These are phyloP conservation scores for Linnaemya vulpina DNA, from an alignment of 2,888 invertebrate genomes.

Conservation along the genomic window DNA sequence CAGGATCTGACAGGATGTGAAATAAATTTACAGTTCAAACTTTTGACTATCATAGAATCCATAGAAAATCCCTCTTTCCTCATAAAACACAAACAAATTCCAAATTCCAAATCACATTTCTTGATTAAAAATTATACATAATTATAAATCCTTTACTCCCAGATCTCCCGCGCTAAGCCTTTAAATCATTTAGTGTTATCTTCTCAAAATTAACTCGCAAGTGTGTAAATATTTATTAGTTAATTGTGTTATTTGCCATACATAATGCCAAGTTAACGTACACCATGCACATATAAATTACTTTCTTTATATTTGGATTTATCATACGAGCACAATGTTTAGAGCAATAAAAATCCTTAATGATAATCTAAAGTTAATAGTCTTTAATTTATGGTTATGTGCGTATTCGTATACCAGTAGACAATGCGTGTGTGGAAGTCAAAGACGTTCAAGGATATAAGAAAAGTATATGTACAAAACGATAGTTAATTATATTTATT, in stretches of 20 bases:
- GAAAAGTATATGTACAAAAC: constrained; percentile 4
- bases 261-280: constrained; percentile 18
- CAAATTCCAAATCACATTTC: not conserved
- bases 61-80: too few species aligned
- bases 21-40: too few species aligned
- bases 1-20: too few species aligned
- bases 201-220: not conserved
- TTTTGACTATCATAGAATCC: too few species aligned
- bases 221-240: constrained; percentile 33
- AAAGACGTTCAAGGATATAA: constrained; percentile 6
- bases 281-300: constrained; percentile 1
- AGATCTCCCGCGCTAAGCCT: not conserved
- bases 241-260: constrained; percentile 39
- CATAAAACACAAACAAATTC: too few species aligned
- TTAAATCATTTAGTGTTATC: not conserved
- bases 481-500: constrained; percentile 46
- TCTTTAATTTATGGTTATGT: constrained; percentile 66
- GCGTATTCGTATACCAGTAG: not conserved
- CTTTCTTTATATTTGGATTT: constrained; percentile 1
- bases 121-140: not conserved
- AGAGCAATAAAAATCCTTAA: constrained; percentile 64
- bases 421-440: not conserved
- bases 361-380: constrained; percentile 69
- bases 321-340: constrained; percentile 37
- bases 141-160: not conserved